Evolutionary conservation across 2,888 invertebrate genomes (phyloP).

Genomic region (Bursaphelenchus okinawaensis): DNA sequence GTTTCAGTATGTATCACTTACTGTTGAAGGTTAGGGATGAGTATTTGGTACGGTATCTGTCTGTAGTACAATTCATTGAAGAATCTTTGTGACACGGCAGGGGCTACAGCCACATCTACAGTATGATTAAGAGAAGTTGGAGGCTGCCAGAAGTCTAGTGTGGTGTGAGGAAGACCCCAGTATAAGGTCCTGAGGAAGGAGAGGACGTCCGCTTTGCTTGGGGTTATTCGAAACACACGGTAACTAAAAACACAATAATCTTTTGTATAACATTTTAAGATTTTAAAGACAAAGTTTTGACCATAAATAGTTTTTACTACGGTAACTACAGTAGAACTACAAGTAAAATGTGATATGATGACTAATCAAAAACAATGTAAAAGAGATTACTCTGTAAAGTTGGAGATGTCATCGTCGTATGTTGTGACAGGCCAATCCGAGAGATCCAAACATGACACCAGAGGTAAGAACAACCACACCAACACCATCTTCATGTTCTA

Average conservation of each 20-base stretch:
- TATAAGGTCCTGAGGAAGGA: slow-evolving; percentile 41
- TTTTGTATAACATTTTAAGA: too few relatives aligned
- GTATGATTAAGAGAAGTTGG: slow-evolving; percentile 3
- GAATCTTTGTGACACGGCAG: slow-evolving; percentile 42
- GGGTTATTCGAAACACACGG: slow-evolving; percentile 53
- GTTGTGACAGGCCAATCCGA: neutral
- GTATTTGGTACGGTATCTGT: slow-evolving; percentile 47
- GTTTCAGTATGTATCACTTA: slow-evolving; percentile 21
- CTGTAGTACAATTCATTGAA: slow-evolving; percentile 44
- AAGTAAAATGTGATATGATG: too few relatives aligned
- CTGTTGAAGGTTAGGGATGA: slow-evolving; percentile 54
- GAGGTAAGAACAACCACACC: too few relatives aligned
- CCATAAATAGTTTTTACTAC: too few relatives aligned
- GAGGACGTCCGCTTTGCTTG: slow-evolving; percentile 41
- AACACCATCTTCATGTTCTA: too few relatives aligned
- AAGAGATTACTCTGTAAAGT: neutral
- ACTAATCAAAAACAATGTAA: neutral
- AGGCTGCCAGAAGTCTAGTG: slow-evolving; percentile 21
- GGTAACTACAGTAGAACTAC: too few relatives aligned
- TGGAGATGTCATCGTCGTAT: neutral
- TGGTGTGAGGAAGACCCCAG: slow-evolving; percentile 20
- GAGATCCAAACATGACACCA: too few relatives aligned
- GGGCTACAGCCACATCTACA: slow-evolving; percentile 47
- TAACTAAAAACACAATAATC: slow-evolving; percentile 52
- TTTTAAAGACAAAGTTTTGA: too few relatives aligned